Evolutionary conservation across 2,113 vertebrate genomes (phyloP).

Genomic region (Thymallus thymallus): DNA sequence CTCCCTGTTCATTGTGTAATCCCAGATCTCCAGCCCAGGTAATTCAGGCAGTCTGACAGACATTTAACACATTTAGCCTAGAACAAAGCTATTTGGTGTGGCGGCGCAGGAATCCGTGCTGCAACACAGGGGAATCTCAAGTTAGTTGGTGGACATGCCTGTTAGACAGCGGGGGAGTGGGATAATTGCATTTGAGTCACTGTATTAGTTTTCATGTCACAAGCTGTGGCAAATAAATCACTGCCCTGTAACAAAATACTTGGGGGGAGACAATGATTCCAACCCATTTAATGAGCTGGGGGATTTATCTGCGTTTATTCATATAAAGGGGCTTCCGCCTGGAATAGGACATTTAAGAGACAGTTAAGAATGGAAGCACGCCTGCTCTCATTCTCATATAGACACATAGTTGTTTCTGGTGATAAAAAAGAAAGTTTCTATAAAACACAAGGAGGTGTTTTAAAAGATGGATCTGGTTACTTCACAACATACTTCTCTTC

Average conservation of each 20-base stretch:
- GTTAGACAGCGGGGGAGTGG: neutral
- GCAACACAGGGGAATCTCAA: conserved; percentile 13
- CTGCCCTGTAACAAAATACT: conserved; percentile 13
- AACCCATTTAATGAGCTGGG: conserved; percentile 23
- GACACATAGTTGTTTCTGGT: neutral
- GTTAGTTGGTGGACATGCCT: conserved; percentile 16
- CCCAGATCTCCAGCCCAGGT: neutral
- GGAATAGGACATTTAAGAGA: neutral
- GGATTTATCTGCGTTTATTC: conserved; percentile 13
- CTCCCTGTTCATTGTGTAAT: neutral
- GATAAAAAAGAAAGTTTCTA: neutral
- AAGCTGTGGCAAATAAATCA: conserved; percentile 38
- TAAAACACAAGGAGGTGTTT: no score
- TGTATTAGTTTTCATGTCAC: conserved; percentile 28
- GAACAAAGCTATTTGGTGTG: neutral
- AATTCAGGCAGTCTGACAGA: neutral
- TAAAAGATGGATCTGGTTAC: no score
- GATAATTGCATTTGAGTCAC: conserved; percentile 40
- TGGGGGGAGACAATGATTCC: conserved; percentile 4
- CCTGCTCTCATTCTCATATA: neutral
- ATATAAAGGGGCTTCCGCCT: neutral
- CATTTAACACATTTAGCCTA: conserved; percentile 1
- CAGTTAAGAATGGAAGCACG: neutral
- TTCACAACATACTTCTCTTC: no score
- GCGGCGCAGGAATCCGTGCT: neutral